phyloP scores from a whole-genome alignment of 2,113 vertebrate genomes.

The Rhabdomys dilectus region DNA sequence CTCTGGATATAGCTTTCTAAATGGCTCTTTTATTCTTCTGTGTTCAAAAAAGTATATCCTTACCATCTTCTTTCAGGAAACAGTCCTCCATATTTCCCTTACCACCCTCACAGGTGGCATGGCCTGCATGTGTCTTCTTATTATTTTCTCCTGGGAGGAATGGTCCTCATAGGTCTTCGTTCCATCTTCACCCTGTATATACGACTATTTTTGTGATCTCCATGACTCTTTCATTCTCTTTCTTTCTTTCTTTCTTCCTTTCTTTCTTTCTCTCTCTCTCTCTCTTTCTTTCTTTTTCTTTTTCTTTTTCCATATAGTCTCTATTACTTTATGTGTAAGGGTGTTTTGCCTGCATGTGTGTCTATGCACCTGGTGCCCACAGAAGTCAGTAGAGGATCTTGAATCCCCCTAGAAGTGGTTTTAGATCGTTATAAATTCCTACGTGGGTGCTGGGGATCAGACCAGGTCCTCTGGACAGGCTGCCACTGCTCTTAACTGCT shows the following conservation, averaged over 20 bases:
- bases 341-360: neutral
- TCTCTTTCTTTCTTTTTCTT: too few relatives aligned
- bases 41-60: too few relatives aligned
- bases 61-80: neutral
- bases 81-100: too few relatives aligned
- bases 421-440: neutral
- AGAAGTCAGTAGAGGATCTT: neutral
- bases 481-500: neutral
- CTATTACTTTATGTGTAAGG: neutral
- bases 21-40: too few relatives aligned
- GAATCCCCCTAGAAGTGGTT: neutral
- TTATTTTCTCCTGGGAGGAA: too few relatives aligned
- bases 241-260: too few relatives aligned
- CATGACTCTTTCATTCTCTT: neutral
- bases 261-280: too few relatives aligned
- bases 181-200: neutral
- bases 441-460: neutral
- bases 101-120: too few relatives aligned
- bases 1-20: too few relatives aligned
- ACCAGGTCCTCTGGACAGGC: neutral
- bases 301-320: neutral
- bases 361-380: neutral
- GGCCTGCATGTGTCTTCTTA: too few relatives aligned
- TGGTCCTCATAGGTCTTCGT: too few relatives aligned
- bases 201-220: neutral